Base-by-base conservation (phyloP, 2,797 vertebrate genomes). In the Neosilurus hyrtlii region DNA sequence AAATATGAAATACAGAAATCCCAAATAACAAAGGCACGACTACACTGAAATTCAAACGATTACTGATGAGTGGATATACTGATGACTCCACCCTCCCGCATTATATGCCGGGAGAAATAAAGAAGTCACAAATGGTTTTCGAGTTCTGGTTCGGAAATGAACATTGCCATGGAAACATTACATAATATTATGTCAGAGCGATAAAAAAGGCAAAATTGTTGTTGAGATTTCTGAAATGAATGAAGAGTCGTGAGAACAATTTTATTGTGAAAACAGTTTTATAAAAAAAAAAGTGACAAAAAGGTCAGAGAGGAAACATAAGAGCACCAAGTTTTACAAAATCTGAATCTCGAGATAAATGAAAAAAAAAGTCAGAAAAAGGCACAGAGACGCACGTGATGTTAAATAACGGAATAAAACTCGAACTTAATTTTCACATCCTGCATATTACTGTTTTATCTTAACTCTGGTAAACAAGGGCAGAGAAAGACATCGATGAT, bases 181-280 rank as follows among this genome's bases (percentile, higher is more conserved):
- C 37, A 43, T 43, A 2, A 3, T 2, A 43, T 2, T 6, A 43
- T 43, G 2, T n/a, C n/a, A n/a, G n/a, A n/a, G n/a, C n/a, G n/a
- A n/a, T 43, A 43, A 43, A 43, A 43, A 43, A 43, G 37, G 37
- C 37, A 43, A 6, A 43, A 2, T 43, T 43, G 37, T 43, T 2
- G 37, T 65, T 7, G 54, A 16, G 22, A 12, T 16, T 5, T 59
- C 2, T 26, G 6, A 63, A 74, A 9, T 24, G 22, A 76, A 11
- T 26, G n/a, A n/a, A 77, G 63, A 77, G 75, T 63, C 59, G 20
- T 22, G 18, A 63, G 24, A 12, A 6, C 30, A 43, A 6, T 43
- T 43, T 37, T n/a, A 14, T 74, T 37, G 37, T 76, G 81, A 76
- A 82, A 82, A 82, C 52, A 76, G 22, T 26, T 82, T 82, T 68